Evolutionary conservation across 1,140 invertebrate species (phyloP), one percentile per base, ranked within the genome.

Genomic region (Drosophila biarmipes): DNA sequence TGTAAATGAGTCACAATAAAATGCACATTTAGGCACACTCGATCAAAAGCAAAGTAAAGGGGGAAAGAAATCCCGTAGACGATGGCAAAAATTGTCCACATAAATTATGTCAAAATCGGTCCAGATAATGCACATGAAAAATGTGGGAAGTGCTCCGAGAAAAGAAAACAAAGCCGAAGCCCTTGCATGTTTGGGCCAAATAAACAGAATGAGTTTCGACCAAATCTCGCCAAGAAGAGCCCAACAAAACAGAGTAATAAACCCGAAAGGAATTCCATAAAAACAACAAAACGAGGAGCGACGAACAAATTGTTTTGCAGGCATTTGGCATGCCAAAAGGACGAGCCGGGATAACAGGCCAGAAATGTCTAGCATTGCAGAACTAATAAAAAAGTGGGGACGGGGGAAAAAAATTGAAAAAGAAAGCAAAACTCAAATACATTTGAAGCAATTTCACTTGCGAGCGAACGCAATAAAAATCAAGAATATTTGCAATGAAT

Each of bases 361-460:
- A 75, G 72, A 75, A 75, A 75, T 75, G 71, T 75, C 72, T 75
- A 75, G 72, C 72, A 74, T 76, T 67, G 73, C 73, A 76, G 54
- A 77, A 68, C 62, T 78, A 64, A 77, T 61, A 66, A 66, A 63
- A 57, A 29, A 37, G 15, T 27, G 8, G 4, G 24, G 24, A 24
- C 24, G 24, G 19, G 5, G 15, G 17, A 66, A 34, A 31, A 55
- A 52, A 54, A 62, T 66, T 34, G 19, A 34, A 55, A 58, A 27
- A 67, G 43, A 31, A 68, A 53, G 55, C 80, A 56, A 45, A 72
- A 81, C 74, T 89, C 84, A 89, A 89, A 89, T 77, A 89, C 84
- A 89, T 84, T 89, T 89, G 79, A 89, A 89, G 84, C 84, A 89
- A 89, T 89, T 89, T 89, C 79, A 89, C 84, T 89, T 89, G 84